These are phyloP conservation scores for Polyommatus iphigenia DNA, from an alignment of 2,888 invertebrate genomes.

Conservation along the genomic window DNA sequence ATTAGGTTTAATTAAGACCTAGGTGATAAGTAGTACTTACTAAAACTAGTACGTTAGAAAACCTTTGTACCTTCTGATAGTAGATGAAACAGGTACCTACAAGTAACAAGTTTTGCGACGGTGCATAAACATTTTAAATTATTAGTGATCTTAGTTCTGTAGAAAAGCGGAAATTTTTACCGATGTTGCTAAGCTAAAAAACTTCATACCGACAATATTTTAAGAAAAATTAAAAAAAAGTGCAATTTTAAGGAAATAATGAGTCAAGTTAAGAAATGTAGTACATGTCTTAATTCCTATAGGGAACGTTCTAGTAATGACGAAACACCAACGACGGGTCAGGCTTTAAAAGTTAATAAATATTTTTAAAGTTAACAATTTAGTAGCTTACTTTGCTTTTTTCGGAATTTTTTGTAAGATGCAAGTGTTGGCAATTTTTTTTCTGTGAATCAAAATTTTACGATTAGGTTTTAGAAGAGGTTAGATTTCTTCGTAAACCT, in stretches of 20 bases:
- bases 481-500: background rate
- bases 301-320: background rate
- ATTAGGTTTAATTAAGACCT: background rate
- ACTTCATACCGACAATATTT: background rate
- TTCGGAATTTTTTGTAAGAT: background rate
- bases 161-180: background rate
- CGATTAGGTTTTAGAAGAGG: background rate
- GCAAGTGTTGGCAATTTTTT: background rate
- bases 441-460: background rate
- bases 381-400: background rate
- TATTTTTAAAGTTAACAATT: background rate
- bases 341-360: background rate
- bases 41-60: background rate
- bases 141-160: background rate
- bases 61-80: background rate
- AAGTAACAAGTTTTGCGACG: background rate
- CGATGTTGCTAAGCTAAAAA: background rate
- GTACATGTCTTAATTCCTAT: background rate
- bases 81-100: background rate
- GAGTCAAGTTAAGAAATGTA: background rate
- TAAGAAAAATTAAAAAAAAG: background rate
- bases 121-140: background rate
- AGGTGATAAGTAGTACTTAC: background rate
- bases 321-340: background rate
- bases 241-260: background rate